These are phyloP conservation scores for Aphidius colemani DNA, from an alignment of 2,888 invertebrate genomes.

Conservation along the genomic window DNA sequence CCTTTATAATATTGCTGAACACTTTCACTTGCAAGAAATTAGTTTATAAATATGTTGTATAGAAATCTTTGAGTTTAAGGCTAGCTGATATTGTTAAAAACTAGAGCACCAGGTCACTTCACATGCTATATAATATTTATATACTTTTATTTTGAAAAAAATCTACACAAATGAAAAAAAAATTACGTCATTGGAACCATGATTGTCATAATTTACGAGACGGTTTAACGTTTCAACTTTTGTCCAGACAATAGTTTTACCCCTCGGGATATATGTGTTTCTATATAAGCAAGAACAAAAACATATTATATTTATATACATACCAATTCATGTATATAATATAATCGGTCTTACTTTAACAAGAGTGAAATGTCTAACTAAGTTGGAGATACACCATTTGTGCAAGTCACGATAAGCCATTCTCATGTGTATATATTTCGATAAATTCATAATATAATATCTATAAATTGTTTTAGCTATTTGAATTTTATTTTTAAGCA, in stretches of 20 bases:
- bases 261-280: conserved; percentile 9
- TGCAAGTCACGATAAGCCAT: conserved; percentile 43
- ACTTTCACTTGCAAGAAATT: too few relatives aligned
- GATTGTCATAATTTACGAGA: conserved; percentile 45
- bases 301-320: conserved; percentile 3
- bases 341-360: neutral
- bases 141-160: conserved; percentile 18
- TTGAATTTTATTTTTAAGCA: too few relatives aligned
- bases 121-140: conserved; percentile 49
- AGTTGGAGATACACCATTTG: conserved; percentile 29
- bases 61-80: too few relatives aligned
- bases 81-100: conserved; percentile 36
- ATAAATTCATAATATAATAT: neutral
- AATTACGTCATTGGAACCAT: conserved; percentile 43
- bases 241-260: conserved; percentile 45
- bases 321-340: conserved; percentile 4
- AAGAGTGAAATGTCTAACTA: conserved; percentile 44
- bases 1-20: too few relatives aligned
- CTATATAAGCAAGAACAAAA: neutral
- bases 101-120: conserved; percentile 50
- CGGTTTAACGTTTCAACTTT: conserved; percentile 23
- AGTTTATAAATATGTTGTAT: too few relatives aligned
- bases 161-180: neutral
- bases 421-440: neutral
- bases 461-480: too few relatives aligned